Evolutionary conservation across 2,797 vertebrate species (phyloP).

Genomic region (Margarornis squamiger): DNA sequence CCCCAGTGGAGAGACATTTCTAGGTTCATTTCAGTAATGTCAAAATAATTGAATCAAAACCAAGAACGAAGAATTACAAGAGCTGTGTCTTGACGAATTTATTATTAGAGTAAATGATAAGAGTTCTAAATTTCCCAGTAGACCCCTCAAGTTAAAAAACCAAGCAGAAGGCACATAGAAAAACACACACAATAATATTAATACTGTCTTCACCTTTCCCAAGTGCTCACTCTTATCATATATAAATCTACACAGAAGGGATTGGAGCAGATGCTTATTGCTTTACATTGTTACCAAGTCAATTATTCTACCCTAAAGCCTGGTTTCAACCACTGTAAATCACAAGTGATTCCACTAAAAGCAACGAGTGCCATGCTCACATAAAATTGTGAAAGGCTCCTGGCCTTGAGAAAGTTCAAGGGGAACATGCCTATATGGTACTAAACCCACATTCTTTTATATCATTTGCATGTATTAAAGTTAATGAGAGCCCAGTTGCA

Average conservation of each 20-base stretch:
- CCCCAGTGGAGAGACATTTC: constrained; percentile 62
- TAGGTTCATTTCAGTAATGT: constrained; percentile 69
- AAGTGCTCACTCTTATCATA: not conserved
- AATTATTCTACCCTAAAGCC: constrained; percentile 7
- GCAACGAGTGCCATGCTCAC: not conserved
- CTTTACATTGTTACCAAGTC: constrained; percentile 16
- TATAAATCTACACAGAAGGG: constrained; percentile 1
- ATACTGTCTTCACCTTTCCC: constrained; percentile 23
- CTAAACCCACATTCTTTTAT: not conserved
- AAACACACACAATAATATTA: constrained; percentile 15
- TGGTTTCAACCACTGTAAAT: not conserved
- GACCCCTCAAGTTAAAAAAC: constrained; percentile 36
- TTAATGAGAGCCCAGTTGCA: not conserved
- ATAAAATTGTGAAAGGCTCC: not conserved
- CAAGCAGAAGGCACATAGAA: constrained; percentile 12
- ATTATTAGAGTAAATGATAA: constrained; percentile 67
- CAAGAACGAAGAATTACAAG: constrained; percentile 43
- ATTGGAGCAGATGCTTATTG: not conserved
- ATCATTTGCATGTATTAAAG: not conserved
- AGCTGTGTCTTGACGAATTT: constrained; percentile 45
- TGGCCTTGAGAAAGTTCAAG: not conserved
- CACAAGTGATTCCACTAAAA: constrained; percentile 2
- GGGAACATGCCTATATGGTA: not conserved
- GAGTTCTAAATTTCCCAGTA: constrained; percentile 60
- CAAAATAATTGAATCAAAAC: constrained; percentile 76